These are phyloP conservation scores for Syrphus vitripennis DNA, from an alignment of 2,888 invertebrate genomes.

Conservation along the genomic window DNA sequence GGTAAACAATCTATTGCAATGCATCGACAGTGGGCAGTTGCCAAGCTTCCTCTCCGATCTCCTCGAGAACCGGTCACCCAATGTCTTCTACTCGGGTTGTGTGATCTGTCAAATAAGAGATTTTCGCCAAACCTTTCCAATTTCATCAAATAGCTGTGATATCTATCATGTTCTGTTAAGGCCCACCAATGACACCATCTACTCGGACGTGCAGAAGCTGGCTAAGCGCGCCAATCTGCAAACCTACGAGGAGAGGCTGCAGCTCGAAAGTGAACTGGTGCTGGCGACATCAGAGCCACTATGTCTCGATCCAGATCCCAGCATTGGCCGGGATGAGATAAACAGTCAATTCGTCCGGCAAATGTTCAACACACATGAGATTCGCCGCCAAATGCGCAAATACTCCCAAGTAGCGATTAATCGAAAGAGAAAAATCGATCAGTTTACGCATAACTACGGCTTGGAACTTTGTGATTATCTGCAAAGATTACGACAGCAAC, in stretches of 20 bases:
- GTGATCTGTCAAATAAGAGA: constrained; percentile 95
- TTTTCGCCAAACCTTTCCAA: constrained; percentile 90
- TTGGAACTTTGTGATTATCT: constrained; percentile 85
- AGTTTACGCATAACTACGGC: constrained; percentile 90
- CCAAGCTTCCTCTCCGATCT: constrained; percentile 93
- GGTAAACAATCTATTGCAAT: constrained; percentile 92
- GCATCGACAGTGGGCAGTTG: constrained; percentile 94
- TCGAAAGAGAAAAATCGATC: constrained; percentile 93
- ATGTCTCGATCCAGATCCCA: constrained; percentile 94
- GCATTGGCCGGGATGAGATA: constrained; percentile 89
- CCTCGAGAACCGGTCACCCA: constrained; percentile 90
- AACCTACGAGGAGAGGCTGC: constrained; percentile 77
- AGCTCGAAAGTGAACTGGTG: constrained; percentile 90
- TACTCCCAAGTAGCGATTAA: constrained; percentile 92
- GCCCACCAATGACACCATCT: constrained; percentile 91
- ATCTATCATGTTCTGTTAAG: constrained; percentile 93
- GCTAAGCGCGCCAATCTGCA: constrained; percentile 69
- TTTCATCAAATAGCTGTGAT: constrained; percentile 88
- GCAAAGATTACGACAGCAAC: constrained; percentile 78
- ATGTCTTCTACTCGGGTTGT: constrained; percentile 95
- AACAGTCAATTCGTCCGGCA: constrained; percentile 88
- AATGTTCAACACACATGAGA: constrained; percentile 88
- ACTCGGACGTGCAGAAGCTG: constrained; percentile 81
- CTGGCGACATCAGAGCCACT: constrained; percentile 93
- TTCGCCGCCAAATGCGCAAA: constrained; percentile 88